Base-by-base conservation (phyloP, 2,113 vertebrate genomes). In the Etia nguti region DNA sequence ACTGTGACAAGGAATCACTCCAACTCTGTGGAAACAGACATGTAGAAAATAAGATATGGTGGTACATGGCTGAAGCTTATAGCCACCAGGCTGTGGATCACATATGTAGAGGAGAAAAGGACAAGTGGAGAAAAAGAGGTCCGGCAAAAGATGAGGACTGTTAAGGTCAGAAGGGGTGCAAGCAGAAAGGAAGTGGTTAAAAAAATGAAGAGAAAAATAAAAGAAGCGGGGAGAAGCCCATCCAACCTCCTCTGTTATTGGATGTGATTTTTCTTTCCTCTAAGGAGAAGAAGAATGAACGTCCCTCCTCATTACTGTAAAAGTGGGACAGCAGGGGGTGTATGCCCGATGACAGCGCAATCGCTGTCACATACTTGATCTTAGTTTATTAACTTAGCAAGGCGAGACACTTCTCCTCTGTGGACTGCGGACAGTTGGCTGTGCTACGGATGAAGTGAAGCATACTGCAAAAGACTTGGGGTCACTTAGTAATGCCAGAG, bases 291-390 rank as follows among this genome's bases (percentile, higher is more conserved):
- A 87, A 75, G 77, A 77, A 46, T 24, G 80, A 79, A 59, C 31
- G 57, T 85, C 87, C 82, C 79, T 10, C 22, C 85, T 91, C 73
- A 86, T 91, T 90, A 86, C 79, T 88, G 86, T 89, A 86, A 68
- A 79, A 82, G 80, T 41, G 7, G 31, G 59, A 65, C 41, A 26
- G 55, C 26, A 3, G 83, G 82, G 60, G 43, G 62, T 57, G 54
- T 12, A 48, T 6, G 22, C 24, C 8, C 29, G 13, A 18, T 60
- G 89, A 92, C 83, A 70, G 84, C 34, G 75, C 83, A 68, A 82
- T 65, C 13, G 4, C 89, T 48, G 82, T 73, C 83, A 29, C 81
- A 60, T 13, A 56, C 59, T 73, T 62, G 70, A 84, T 84, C 54
- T 80, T 36, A 54, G 81, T 90, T 86, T 82, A 87, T 86, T 84